Base-by-base conservation (phyloP, 2,113 vertebrate species). In the Herpetotheres cachinnans region DNA sequence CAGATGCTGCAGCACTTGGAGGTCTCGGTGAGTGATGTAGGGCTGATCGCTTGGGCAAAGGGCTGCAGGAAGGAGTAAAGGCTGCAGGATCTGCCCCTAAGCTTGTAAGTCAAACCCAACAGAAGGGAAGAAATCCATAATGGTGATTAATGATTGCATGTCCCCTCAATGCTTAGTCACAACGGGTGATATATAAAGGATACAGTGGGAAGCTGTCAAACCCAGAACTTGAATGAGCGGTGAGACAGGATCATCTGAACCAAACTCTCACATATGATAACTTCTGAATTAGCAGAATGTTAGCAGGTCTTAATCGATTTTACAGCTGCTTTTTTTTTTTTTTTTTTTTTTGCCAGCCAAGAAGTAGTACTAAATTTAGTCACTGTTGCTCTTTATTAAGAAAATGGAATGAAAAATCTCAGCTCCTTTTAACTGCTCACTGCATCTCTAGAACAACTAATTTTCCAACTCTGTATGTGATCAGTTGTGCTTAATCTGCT, bases 121-220 rank as follows among this genome's bases (percentile, higher is more conserved):
- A 63, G 80, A 95, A 95, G 86, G 69, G 88, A 87, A 78, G 88
- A 85, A 94, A 95, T 96, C 87, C 65, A 83, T 96, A 89, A 95
- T 50, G 82, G 92, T 94, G 94, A 95, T 95, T 93, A 86, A 94
- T 90, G 85, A 63, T 77, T 96, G 82, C 93, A 93, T 69, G 89
- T 87, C 89, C 61, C 79, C 91, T 91, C 78, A 12, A 66, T 83
- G 89, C 79, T 95, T 95, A 87, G 82, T 94, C 92, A 96, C 93
- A 94, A 92, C n/a, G 82, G 89, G 94, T 95, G 86, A 91, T 90
- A 78, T 87, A 94, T 85, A 95, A 96, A 97, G 87, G 84, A 88
- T 94, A 76, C 89, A 50, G 94, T 93, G 86, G 80, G 93, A 93
- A 95, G 90, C 89, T 91, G 92, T 93, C 89, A 95, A 89, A 88